phyloP scores from a whole-genome alignment of 2,888 invertebrate genomes.

The Leucophora obtusa region DNA sequence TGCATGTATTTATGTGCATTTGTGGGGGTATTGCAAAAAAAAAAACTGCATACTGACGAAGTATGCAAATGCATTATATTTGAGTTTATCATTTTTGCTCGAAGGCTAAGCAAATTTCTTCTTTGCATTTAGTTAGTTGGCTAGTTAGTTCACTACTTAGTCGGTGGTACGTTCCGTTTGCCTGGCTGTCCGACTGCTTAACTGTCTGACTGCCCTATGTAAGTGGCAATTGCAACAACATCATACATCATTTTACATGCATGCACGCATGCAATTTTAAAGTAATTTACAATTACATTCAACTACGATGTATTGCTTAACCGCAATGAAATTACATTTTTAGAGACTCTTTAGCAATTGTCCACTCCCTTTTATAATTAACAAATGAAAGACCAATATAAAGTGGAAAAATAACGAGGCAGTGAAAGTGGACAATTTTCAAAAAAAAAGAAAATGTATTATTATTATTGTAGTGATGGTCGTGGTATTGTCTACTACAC shows the following conservation, averaged over 20 bases:
- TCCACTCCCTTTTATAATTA: slow-evolving; percentile 11
- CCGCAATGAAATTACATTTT: slow-evolving; percentile 47
- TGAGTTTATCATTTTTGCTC: slow-evolving; percentile 37
- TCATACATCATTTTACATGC: slow-evolving; percentile 17
- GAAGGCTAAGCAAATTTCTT: slow-evolving; percentile 16
- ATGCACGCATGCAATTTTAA: slow-evolving; percentile 59
- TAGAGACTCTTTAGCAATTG: slow-evolving; percentile 20
- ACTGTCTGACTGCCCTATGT: neutral
- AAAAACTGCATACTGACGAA: slow-evolving; percentile 1
- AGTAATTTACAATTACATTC: slow-evolving; percentile 70
- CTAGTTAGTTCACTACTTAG: slow-evolving; percentile 15
- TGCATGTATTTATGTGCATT: neutral
- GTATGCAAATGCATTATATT: slow-evolving; percentile 29
- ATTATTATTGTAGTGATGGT: neutral
- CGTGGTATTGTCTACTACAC: neutral
- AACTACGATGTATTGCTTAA: slow-evolving; percentile 51
- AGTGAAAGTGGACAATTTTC: neutral
- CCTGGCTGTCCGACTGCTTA: neutral
- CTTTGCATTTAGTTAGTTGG: slow-evolving; percentile 10
- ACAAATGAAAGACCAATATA: neutral
- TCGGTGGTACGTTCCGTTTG: neutral
- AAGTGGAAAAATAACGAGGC: neutral
- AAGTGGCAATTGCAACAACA: neutral
- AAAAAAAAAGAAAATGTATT: neutral
- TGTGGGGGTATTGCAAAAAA: no score